Evolutionary conservation across 2,888 invertebrate species (phyloP).

Genomic region (Drosophila niveifrons): DNA sequence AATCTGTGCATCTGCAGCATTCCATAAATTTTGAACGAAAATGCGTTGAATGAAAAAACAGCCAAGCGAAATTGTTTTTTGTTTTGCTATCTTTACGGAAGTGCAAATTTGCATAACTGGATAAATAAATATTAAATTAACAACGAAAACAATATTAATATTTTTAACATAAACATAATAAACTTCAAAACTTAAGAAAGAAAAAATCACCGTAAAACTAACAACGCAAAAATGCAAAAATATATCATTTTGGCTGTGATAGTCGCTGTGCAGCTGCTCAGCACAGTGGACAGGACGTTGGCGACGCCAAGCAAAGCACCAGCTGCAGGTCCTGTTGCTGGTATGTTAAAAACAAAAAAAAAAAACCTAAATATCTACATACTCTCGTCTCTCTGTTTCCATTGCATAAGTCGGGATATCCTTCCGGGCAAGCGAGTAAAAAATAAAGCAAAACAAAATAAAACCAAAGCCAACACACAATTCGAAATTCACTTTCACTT

Average conservation of each 20-base stretch:
- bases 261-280: conserved; percentile 82
- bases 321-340: conserved; percentile 78
- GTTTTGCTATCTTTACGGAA: conserved; percentile 53
- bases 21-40: conserved; percentile 48
- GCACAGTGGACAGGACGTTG: conserved; percentile 81
- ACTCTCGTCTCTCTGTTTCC: not conserved
- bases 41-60: conserved; percentile 61
- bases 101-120: conserved; percentile 58
- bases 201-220: conserved; percentile 6
- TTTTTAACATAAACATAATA: conserved; percentile 42
- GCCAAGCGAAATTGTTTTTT: conserved; percentile 47
- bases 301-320: conserved; percentile 73
- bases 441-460: not conserved
- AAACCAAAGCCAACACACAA: not conserved
- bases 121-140: conserved; percentile 31
- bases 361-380: not conserved
- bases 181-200: conserved; percentile 34
- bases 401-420: conserved; percentile 44
- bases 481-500: conserved; percentile 70
- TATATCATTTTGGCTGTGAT: conserved; percentile 84
- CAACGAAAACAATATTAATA: conserved; percentile 23
- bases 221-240: conserved; percentile 74
- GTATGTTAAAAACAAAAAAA: conserved; percentile 67
- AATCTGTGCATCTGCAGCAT: conserved; percentile 50
- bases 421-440: conserved; percentile 25